A percentile compares a stretch with the other conserved stretches of the same genome.
Conservation (phyloP, 2,113 vertebrate genomes). For the Ranitomeya imitator region DNA sequence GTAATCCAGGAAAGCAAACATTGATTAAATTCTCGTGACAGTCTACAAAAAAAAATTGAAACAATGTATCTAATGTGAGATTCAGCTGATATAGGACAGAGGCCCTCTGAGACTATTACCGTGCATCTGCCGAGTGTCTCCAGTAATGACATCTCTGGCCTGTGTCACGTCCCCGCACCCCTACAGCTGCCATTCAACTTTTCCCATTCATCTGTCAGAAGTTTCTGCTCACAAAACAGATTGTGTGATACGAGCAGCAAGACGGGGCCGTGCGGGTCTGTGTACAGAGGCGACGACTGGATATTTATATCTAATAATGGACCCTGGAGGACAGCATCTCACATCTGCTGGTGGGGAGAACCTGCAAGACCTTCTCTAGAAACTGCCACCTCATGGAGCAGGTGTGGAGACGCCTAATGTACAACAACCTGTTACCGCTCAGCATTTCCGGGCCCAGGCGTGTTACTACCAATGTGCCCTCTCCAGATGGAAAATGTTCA, state of each 20-base stretch:
- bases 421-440: neutral
- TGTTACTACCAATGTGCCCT: neutral
- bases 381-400: neutral
- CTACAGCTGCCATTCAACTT: conserved; percentile 36
- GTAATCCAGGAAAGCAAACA: neutral
- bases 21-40: conserved; percentile 15
- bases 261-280: neutral
- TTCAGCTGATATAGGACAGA: conserved; percentile 31
- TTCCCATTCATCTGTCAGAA: conserved; percentile 17
- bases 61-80: conserved; percentile 19
- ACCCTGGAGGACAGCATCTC: neutral
- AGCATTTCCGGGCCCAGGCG: neutral
- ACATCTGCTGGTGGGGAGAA: conserved; percentile 23
- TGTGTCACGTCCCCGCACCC: conserved; percentile 17
- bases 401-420: neutral
- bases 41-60: neutral
- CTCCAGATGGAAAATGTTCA: neutral
- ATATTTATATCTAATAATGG: conserved; percentile 37
- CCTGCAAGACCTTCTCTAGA: neutral
- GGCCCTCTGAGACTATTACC: neutral
- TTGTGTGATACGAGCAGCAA: neutral
- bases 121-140: conserved; percentile 31
- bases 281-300: conserved; percentile 4
- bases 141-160: conserved; percentile 40
- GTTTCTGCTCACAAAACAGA: conserved; percentile 51